Conservation (phyloP, 2,797 vertebrate genomes). For the Erpetoichthys calabaricus region DNA sequence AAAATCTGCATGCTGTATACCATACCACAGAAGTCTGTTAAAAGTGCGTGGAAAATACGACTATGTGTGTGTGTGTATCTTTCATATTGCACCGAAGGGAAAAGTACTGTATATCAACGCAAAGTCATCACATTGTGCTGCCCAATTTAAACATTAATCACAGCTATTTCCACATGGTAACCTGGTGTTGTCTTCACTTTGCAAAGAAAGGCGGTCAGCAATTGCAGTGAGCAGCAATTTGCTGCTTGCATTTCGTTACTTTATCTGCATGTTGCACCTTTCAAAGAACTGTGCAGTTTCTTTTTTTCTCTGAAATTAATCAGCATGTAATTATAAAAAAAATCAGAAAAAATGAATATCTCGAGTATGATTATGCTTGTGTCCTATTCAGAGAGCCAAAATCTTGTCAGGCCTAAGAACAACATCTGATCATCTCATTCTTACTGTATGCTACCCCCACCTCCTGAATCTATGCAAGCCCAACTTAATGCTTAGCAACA, state of each 20-base stretch:
- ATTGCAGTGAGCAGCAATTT: too few relatives aligned
- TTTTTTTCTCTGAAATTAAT: not conserved
- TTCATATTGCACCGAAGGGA: too few relatives aligned
- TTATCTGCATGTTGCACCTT: not conserved
- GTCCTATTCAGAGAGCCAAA: constrained; percentile 1
- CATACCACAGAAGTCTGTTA: too few relatives aligned
- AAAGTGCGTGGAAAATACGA: too few relatives aligned
- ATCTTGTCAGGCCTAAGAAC: constrained; percentile 4
- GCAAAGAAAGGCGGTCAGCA: too few relatives aligned
- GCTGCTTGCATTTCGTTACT: not conserved
- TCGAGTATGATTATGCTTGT: not conserved
- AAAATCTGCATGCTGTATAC: too few relatives aligned
- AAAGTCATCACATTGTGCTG: too few relatives aligned
- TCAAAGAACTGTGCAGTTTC: not conserved
- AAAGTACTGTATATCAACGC: too few relatives aligned
- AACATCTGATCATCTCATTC: constrained; percentile 2
- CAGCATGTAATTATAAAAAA: not conserved
- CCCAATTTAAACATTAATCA: too few relatives aligned
- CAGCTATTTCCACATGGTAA: too few relatives aligned
- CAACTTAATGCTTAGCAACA: constrained; percentile 67
- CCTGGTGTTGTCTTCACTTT: too few relatives aligned
- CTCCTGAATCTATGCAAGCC: constrained; percentile 33
- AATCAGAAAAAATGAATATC: not conserved
- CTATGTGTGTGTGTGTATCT: too few relatives aligned
- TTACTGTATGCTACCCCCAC: constrained; percentile 17